Base-by-base conservation (phyloP, 2,888 invertebrate species). In the Drosophila anomelani region DNA sequence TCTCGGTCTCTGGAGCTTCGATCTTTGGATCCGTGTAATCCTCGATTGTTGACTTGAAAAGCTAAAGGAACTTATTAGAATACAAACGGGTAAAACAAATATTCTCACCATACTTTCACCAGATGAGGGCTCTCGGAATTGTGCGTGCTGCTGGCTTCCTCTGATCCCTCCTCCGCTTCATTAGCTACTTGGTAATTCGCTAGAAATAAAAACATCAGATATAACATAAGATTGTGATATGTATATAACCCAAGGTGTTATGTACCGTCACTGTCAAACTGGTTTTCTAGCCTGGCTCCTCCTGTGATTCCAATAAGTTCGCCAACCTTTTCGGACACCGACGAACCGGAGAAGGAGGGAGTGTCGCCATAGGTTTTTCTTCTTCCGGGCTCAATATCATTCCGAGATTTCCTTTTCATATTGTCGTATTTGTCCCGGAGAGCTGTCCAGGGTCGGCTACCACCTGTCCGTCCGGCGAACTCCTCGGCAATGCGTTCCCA, bases 371-470 rank as follows among this genome's bases (percentile, higher is more conserved):
- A 6, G 13, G 9, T 3, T 17, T 13, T 60, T n/a, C 13, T 23
- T 43, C 9, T 41, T 13, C 10, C 13, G 9, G 15, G 12, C 9
- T n/a, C 15, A 13, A 12, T 23, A n/a, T n/a, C 13, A 23, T 41
- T 57, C 23, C 59, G 29, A 10, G 26, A 17, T 13, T 32, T 58
- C 13, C 57, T 41, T 7, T 59, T 61, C 60, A 61, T 58, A 34
- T 61, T 61, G 17, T 61, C 59, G 59, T 41, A 61, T 5, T 61
- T 61, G 13, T 61, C 60, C 4, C 60, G 60, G 3, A 61, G 41
- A 17, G 60, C 32, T 12, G 13, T 8, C 12, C 59, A 60, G n/a
- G 60, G 38, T 8, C 60, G 10, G 32, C 32, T 13, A 13, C 10
- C 39, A 2, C 60, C 60, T 7, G 60, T 60, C 23, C n/a, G 32